Evolutionary conservation across 2,888 invertebrate species (phyloP).

Genomic region (Caenorhabditis zanzibari): DNA sequence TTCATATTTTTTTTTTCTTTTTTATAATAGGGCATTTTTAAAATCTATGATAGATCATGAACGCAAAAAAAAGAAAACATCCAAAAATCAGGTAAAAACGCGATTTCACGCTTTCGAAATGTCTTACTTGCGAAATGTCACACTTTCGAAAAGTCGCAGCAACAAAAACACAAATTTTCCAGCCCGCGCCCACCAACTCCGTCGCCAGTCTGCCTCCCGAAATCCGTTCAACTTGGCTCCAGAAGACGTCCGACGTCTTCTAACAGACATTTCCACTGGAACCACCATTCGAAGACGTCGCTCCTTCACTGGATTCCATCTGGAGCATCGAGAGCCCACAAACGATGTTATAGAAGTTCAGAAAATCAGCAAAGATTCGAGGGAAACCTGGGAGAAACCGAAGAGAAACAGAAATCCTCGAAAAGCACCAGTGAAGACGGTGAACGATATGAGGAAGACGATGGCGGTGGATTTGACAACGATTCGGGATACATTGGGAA

Average conservation of each 20-base stretch:
- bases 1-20: background rate
- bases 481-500: constrained; percentile 24
- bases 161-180: constrained; percentile 19
- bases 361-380: constrained; percentile 10
- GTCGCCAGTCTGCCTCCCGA: background rate
- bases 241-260: background rate
- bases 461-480: constrained; percentile 39
- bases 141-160: no score
- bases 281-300: constrained; percentile 44
- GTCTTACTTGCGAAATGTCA: no score
- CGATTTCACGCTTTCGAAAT: no score
- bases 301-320: constrained; percentile 51
- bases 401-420: background rate
- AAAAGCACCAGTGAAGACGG: constrained; percentile 12
- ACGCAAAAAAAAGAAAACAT: no score
- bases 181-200: constrained; percentile 46
- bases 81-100: no score
- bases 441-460: constrained; percentile 55
- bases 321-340: constrained; percentile 40
- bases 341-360: constrained; percentile 13
- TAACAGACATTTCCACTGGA: constrained; percentile 15
- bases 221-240: background rate
- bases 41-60: no score
- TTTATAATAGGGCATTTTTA: background rate
- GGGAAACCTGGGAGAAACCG: constrained; percentile 31